Conservation (phyloP, 2,113 vertebrate genomes). For the Copsychus sechellarum region DNA sequence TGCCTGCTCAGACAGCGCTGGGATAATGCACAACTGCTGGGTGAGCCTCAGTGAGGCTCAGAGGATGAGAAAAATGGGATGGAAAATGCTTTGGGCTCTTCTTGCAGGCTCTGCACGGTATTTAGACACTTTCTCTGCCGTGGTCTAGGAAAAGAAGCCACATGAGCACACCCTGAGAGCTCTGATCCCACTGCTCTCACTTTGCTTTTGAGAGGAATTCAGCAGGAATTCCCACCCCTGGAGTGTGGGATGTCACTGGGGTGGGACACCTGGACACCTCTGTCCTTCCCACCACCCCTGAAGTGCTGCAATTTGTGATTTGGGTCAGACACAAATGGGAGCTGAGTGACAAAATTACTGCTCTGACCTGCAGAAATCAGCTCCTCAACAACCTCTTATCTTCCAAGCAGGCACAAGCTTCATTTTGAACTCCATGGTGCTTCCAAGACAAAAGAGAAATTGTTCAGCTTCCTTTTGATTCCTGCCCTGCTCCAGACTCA, state of each 20-base stretch:
- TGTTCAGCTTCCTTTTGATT: background rate
- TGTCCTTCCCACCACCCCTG: background rate
- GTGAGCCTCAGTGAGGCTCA: background rate
- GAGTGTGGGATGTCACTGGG: fast-evolving
- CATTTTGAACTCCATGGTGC: fast-evolving
- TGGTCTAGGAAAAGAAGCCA: background rate
- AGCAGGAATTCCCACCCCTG: background rate
- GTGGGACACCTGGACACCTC: background rate
- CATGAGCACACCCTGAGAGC: background rate
- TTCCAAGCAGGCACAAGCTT: background rate
- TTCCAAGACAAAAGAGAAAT: background rate
- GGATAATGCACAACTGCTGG: background rate
- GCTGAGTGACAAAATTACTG: fast-evolving
- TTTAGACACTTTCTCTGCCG: background rate
- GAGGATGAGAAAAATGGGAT: background rate
- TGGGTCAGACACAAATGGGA: background rate
- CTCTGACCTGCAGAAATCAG: background rate
- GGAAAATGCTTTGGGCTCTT: background rate
- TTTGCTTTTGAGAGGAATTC: background rate
- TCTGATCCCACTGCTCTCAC: background rate
- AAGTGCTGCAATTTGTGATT: background rate
- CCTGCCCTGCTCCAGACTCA: background rate
- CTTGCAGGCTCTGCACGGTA: background rate
- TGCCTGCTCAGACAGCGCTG: background rate
- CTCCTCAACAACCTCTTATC: background rate